Evolutionary conservation across 2,888 invertebrate species (phyloP).

Genomic region (Drosophila multiciliata): DNA sequence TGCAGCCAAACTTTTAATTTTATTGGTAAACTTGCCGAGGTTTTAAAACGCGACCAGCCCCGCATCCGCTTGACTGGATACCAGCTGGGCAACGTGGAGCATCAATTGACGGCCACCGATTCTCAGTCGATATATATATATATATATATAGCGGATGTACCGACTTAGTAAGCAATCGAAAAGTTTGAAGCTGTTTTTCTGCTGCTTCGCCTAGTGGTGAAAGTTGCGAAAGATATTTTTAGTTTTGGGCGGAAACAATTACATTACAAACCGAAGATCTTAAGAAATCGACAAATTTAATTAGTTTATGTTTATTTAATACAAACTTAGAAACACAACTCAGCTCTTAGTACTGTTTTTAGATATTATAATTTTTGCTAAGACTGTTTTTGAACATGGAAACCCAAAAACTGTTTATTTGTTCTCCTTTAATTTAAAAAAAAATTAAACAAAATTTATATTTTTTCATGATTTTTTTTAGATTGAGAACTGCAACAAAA

Average conservation of each 20-base stretch:
- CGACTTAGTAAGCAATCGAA: constrained; percentile 39
- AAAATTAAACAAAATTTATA: no score
- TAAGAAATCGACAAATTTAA: constrained; percentile 4
- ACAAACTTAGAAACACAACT: neutral
- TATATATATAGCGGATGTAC: constrained; percentile 4
- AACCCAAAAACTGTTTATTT: neutral
- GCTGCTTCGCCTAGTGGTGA: neutral
- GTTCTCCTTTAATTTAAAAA: no score
- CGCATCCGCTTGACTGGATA: constrained; percentile 13
- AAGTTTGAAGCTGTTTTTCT: constrained; percentile 47
- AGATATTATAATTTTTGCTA: neutral
- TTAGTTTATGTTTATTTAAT: neutral
- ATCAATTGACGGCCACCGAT: constrained; percentile 23
- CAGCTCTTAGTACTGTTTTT: neutral
- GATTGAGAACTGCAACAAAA: neutral
- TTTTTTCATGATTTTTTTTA: neutral
- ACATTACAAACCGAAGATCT: neutral
- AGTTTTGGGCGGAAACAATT: constrained; percentile 31
- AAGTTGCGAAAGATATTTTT: constrained; percentile 14
- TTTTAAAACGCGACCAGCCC: constrained; percentile 37
- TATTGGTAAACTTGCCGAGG: constrained; percentile 75
- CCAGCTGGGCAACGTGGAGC: constrained; percentile 11
- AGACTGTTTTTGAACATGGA: neutral
- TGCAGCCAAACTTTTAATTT: constrained; percentile 78
- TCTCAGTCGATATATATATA: constrained; percentile 1